These are phyloP conservation scores for Celastrina argiolus DNA, from an alignment of 2,888 invertebrate genomes.

Conservation along the genomic window DNA sequence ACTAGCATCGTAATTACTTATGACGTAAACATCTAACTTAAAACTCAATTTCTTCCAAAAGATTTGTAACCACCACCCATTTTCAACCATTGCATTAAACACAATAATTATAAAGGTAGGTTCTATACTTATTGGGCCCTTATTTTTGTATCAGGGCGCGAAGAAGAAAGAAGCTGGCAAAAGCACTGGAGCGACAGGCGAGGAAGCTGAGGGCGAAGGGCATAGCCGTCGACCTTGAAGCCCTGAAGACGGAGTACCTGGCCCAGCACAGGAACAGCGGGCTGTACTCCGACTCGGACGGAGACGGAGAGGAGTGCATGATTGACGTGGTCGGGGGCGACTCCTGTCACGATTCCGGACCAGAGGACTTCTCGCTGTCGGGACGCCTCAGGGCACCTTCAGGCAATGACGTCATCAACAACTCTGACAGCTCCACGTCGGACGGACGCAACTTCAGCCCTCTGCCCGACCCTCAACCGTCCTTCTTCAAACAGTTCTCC, in stretches of 20 bases:
- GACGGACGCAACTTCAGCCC: conserved; percentile 71
- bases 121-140: conserved; percentile 76
- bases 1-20: too few species aligned
- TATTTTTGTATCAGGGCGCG: conserved; percentile 81
- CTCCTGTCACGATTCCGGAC: conserved; percentile 82
- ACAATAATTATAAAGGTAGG: conserved; percentile 44
- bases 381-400: conserved; percentile 78
- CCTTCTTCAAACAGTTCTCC: conserved; percentile 67
- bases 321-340: conserved; percentile 92
- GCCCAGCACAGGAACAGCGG: conserved; percentile 83
- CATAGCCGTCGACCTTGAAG: conserved; percentile 91
- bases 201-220: conserved; percentile 94
- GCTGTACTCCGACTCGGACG: conserved; percentile 78
- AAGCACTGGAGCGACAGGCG: conserved; percentile 94
- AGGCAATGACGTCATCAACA: conserved; percentile 77
- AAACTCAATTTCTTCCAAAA: too few species aligned
- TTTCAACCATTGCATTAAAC: not conserved
- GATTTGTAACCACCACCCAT: too few species aligned
- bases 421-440: conserved; percentile 77
- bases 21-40: too few species aligned
- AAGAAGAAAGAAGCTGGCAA: conserved; percentile 93
- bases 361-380: conserved; percentile 81
- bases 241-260: conserved; percentile 90
- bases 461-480: conserved; percentile 65
- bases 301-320: conserved; percentile 83